Evolutionary conservation across 2,113 vertebrate genomes (phyloP).

Genomic region (Chrysochloris asiatica): DNA sequence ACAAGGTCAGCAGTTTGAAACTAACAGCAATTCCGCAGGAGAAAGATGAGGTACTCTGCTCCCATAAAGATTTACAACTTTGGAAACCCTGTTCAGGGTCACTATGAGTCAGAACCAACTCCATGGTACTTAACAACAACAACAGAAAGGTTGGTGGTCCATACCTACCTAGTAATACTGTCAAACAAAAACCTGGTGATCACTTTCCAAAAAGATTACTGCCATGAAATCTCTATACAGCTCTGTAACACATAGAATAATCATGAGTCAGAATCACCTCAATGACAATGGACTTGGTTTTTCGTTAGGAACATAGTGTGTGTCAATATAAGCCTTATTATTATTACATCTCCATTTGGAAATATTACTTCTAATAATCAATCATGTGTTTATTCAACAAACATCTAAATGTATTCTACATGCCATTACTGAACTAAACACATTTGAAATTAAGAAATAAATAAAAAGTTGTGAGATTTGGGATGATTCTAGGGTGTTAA

Average conservation of each 20-base stretch:
- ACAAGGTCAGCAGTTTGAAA: no score
- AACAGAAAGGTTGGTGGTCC: background rate
- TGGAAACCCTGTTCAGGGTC: no score
- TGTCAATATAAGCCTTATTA: background rate
- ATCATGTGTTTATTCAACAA: background rate
- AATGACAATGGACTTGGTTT: background rate
- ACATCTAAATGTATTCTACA: background rate
- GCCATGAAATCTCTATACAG: background rate
- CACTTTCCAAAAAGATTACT: background rate
- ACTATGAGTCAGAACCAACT: no score
- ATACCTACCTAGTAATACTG: background rate
- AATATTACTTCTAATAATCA: background rate
- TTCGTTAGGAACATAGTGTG: background rate
- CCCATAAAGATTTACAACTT: no score
- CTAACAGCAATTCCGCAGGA: no score
- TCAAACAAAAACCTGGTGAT: background rate
- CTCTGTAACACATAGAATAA: background rate
- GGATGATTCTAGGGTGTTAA: background rate
- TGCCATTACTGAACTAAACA: background rate
- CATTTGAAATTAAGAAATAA: background rate
- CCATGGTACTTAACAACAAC: no score
- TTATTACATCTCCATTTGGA: background rate
- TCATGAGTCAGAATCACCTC: background rate
- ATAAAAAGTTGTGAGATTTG: background rate
- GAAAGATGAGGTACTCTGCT: no score